Conservation (phyloP, 1,140 invertebrate species). For the Pygmarrhopalites habei region DNA sequence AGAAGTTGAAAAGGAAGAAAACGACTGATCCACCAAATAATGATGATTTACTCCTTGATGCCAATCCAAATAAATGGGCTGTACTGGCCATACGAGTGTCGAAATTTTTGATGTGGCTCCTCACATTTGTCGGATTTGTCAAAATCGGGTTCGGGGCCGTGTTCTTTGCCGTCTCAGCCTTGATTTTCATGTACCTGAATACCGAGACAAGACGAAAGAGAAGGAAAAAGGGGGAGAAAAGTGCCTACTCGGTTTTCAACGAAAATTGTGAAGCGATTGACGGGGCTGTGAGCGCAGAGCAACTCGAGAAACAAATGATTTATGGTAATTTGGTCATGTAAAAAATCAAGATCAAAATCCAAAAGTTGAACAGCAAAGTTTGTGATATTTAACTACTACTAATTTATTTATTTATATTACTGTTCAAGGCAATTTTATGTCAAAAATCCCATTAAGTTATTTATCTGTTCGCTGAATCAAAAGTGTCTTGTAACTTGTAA, state of each 20-base stretch:
- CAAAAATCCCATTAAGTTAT: too few relatives aligned
- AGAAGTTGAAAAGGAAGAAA: background rate
- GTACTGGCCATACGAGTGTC: background rate
- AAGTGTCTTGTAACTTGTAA: too few relatives aligned
- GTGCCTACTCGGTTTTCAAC: conserved; percentile 98
- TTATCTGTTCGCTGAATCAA: too few relatives aligned
- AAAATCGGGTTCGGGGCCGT: conserved; percentile 82
- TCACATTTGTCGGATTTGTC: conserved; percentile 44
- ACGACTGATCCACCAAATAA: too few relatives aligned
- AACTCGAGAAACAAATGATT: conserved; percentile 62
- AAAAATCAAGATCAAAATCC: background rate
- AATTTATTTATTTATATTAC: background rate
- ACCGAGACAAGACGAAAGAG: conserved; percentile 64
- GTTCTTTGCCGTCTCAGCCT: conserved; percentile 70
- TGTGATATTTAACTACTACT: background rate
- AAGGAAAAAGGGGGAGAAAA: conserved; percentile 59
- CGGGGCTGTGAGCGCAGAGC: conserved; percentile 88
- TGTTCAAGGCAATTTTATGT: too few relatives aligned
- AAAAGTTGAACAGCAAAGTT: background rate
- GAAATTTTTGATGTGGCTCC: conserved; percentile 32
- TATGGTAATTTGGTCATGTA: background rate
- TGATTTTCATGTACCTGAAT: conserved; percentile 76
- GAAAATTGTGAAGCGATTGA: conserved; percentile 83
- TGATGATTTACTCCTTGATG: too few relatives aligned
- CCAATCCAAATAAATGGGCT: background rate